Evolutionary conservation across 2,797 vertebrate genomes (phyloP), one percentile per base, ranked within the genome.

Genomic region (Arnoldichthys spilopterus): DNA sequence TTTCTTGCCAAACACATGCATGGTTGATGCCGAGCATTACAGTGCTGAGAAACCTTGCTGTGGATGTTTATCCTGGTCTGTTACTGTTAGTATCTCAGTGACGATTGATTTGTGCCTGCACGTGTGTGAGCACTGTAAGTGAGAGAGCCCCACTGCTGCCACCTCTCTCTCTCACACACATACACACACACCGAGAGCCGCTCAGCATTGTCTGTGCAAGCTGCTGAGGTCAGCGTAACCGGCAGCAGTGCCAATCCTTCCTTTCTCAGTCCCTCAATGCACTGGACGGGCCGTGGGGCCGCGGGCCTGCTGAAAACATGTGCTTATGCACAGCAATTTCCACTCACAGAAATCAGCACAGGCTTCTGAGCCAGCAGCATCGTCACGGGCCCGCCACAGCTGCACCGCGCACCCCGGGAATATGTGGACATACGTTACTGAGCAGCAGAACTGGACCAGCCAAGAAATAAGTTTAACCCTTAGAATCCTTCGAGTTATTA

Each of bases 321-420:
- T 93, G 93, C 93, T 95, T 94, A 93, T 90, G 89, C 92, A 90
- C 88, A 93, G 85, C 89, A 91, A 91, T 95, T 94, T 93, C 88
- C 89, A 90, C 92, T 91, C 89, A 92, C 76, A 84, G 85, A 88
- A 91, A 93, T 93, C 90, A 89, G 9, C 26, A 12, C 59, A 59
- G 85, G 85, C 88, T 83, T 88, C 85, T 84, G 86, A 64, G 9
- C 77, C 77, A 83, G 73, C 83, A 86, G 70, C 84, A 80, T 84
- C 84, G 62, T 58, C 22, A 9, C 34, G 9, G 67, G n/a, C 18
- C 22, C 4, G 53, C n/a, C 37, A 22, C 61, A 63, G 5, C 47
- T 20, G 34, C 62, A 37, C 61, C 26, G 13, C 58, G n/a, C 2
- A 3, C 28, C 18, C 1, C 24, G 5, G 59, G 59, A 32, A 30